Evolutionary conservation across 2,797 vertebrate genomes (phyloP).

Genomic region (Siniperca obscura): DNA sequence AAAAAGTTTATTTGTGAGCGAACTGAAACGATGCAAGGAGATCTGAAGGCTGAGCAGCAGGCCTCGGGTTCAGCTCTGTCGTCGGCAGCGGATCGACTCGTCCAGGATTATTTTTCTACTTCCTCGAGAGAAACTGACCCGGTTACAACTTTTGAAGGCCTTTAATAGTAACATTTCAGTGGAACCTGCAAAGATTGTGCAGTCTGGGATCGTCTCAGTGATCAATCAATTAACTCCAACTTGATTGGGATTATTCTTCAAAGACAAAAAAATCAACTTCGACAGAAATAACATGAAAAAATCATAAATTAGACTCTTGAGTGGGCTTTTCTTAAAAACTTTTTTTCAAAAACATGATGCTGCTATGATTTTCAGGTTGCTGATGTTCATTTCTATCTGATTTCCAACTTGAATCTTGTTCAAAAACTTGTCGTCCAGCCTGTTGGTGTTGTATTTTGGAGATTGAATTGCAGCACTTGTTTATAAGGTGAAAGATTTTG

Average conservation of each 20-base stretch:
- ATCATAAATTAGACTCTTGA: slow-evolving; percentile 16
- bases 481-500: slow-evolving; percentile 81
- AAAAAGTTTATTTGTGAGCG: slow-evolving; percentile 54
- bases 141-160: slow-evolving; percentile 46
- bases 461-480: slow-evolving; percentile 82
- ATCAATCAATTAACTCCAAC: slow-evolving; percentile 2
- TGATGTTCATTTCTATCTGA: slow-evolving; percentile 56
- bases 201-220: slow-evolving; percentile 25
- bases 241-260: slow-evolving; percentile 27
- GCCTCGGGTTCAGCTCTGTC: background rate
- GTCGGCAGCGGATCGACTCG: slow-evolving; percentile 8
- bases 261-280: slow-evolving; percentile 11
- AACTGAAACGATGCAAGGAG: slow-evolving; percentile 32
- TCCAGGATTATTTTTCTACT: slow-evolving; percentile 76
- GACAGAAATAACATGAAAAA: slow-evolving; percentile 1
- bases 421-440: slow-evolving; percentile 54
- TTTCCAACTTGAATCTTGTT: slow-evolving; percentile 53
- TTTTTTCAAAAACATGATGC: slow-evolving; percentile 49
- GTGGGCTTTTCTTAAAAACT: slow-evolving; percentile 32
- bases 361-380: slow-evolving; percentile 72
- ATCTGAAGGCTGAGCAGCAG: slow-evolving; percentile 15
- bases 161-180: slow-evolving; percentile 28
- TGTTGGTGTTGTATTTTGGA: slow-evolving; percentile 65
- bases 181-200: slow-evolving; percentile 20
- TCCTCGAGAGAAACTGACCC: slow-evolving; percentile 44